Conservation (phyloP, 2,888 invertebrate genomes). For the Desoria tigrina region DNA sequence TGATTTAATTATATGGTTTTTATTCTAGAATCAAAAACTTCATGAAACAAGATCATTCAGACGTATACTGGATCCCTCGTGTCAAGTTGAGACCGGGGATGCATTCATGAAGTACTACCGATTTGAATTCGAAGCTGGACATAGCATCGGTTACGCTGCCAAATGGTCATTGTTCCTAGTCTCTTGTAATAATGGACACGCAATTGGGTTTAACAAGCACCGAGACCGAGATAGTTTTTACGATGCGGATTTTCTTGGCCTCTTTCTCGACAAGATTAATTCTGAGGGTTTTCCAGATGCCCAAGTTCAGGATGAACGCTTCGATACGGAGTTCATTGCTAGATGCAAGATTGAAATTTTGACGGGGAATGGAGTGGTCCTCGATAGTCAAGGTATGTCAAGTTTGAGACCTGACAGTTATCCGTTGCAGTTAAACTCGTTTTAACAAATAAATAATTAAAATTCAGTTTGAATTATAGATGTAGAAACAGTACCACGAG, state of each 20-base stretch:
- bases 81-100: too few relatives aligned
- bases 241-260: constrained; percentile 27
- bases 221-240: neutral
- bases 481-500: constrained; percentile 19
- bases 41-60: constrained; percentile 33
- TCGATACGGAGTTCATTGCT: constrained; percentile 19
- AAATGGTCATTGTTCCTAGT: constrained; percentile 30
- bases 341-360: constrained; percentile 27
- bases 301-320: neutral
- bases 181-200: constrained; percentile 15
- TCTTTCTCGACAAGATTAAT: constrained; percentile 21
- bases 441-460: too few relatives aligned
- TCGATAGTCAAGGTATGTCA: too few relatives aligned
- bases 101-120: neutral
- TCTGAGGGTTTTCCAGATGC: constrained; percentile 8
- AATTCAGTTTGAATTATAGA: constrained; percentile 21
- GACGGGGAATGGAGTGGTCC: neutral
- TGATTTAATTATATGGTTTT: too few relatives aligned
- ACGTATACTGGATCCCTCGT: constrained; percentile 19
- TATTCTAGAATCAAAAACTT: constrained; percentile 23
- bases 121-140: constrained; percentile 28
- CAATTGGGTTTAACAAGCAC: neutral
- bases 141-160: constrained; percentile 26
- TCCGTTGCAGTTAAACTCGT: too few relatives aligned
- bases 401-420: too few relatives aligned